Base-by-base conservation (phyloP, 2,888 invertebrate species). In the Mythimna lalbum region DNA sequence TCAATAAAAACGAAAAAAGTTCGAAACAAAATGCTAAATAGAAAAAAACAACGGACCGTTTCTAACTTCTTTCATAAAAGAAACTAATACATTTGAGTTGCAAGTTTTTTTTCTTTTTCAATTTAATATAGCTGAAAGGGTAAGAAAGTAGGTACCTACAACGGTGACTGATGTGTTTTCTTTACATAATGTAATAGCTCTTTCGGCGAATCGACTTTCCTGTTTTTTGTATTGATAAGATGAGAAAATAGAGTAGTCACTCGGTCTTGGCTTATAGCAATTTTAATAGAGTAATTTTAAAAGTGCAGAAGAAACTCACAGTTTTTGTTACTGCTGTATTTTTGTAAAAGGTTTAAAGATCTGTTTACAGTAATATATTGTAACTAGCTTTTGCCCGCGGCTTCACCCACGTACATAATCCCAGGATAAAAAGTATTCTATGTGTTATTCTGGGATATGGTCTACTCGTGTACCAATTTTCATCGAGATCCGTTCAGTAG, bases 71-170 rank as follows among this genome's bases (percentile, higher is more conserved):
- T 87, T 86, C 87, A 86, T 87, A 88, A 88, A 85, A 79, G 81
- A 78, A 89, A 87, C 85, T 86, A 88, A 90, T 90, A 88, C 88
- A 87, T 88, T 88, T 87, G 86, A 82, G 87, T 83, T 73, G 79
- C 73, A 87, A 89, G 83, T 88, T 87, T 78, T 79, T 27, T 80
- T 79, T 49, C 82, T 82, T 82, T 75, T 81, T 83, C 85, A 82
- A 85, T 90, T 90, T 90, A 93, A 92, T 92, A 92, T 89, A 83
- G 90, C 84, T 91, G 89, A 92, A 93, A 92, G 92, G 92, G 92
- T 93, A 87, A 82, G 76, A 85, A 85, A 87, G 82, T 84, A 83
- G 83, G 83, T 81, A 84, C 77, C 43, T 43, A 43, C 39, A 82
- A 69, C 78, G 78, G 78, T 92, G 92, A 93, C 90, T 90, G 92